Evolutionary conservation across 2,797 vertebrate genomes (phyloP), one percentile per base, ranked within the genome.

Genomic region (Falco berigora): DNA sequence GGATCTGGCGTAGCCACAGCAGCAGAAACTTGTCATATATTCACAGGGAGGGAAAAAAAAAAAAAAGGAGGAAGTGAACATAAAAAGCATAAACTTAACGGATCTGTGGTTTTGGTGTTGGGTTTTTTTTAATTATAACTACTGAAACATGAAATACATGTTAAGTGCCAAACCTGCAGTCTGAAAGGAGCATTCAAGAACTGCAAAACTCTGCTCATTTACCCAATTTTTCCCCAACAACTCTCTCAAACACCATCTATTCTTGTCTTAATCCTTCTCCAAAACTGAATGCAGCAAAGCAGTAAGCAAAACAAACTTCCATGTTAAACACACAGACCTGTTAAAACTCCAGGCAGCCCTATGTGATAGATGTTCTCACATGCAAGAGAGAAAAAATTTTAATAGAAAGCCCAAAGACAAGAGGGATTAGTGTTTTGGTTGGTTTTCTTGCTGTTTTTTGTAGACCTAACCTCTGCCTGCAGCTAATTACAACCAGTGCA

Each of bases 141-240:
- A 15, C 32, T 32, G 44, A 62, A 55, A 84, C 7, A 32, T 16
- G 27, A 75, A 50, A 72, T 49, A 53, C 3, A 3, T 10, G 15
- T 24, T 14, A 89, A 64, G 56, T 66, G 67, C 23, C 55, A 30
- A 19, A 52, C 4, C 19, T 61, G 42, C 58, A 66, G 49, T 12
- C 55, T 36, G 50, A 88, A 40, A 36, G 47, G 25, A 75, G 58
- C 1, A 0, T 25, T 78, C 21, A 53, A 42, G 47, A 25, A 24
- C 27, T 42, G 34, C 42, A 66, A 79, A 58, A 9, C 10, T 6
- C 44, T 55, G 44, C 22, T 52, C 34, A 9, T 73, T 61, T 36
- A 66, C 20, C 10, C 5, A 4, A 8, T 8, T 53, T 81, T 46
- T 25, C 50, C n/a, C 25, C 47, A 27, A 5, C 0, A 1, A 14